Base-by-base conservation (phyloP, 2,113 vertebrate species). In the Brachyhypopomus gauderio region DNA sequence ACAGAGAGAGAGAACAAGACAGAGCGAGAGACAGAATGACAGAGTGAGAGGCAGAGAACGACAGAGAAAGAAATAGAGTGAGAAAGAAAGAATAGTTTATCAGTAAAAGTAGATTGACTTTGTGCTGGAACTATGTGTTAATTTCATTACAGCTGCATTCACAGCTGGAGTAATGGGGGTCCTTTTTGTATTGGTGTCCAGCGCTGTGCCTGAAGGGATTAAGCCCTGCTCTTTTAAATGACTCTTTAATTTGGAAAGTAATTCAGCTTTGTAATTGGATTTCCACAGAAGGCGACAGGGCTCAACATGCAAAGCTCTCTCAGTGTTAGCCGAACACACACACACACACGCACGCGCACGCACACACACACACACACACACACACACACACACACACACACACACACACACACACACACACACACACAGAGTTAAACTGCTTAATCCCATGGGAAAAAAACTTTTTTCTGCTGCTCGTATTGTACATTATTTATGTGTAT, bases 261-360 rank as follows among this genome's bases (percentile, higher is more conserved):
- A 97, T 96, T 97, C 95, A 96, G 95, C 90, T 93, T 94, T 95
- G 93, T 97, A 98, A 98, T 96, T 98, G 96, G 95, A 95, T 97
- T 96, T 96, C 93, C 94, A 93, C 92, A 94, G 95, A 96, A 96
- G 95, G 94, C 94, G 94, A 92, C 94, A 94, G 94, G 95, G 95
- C 95, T 95, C 94, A 94, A 95, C 95, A 96, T 95, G 96, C 95
- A 94, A 95, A 95, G 75, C 85, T 74, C 45, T 58, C 48, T 30
- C 71, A 48, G 14, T 22, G 22, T 22, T n/a, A 60, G 5, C 6
- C 58, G 22, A 60, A 60, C n/a, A n/a, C 4, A 22, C 58, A 22
- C 19, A 22, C 58, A 60, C 56, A 58, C 56, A 58, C 56, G 14
- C 14, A 16, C 58, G 22, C 58, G 8, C 58, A 60, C 20, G 20